Base-by-base conservation (phyloP, 1,140 invertebrate genomes). In the Drosophila funebris region DNA sequence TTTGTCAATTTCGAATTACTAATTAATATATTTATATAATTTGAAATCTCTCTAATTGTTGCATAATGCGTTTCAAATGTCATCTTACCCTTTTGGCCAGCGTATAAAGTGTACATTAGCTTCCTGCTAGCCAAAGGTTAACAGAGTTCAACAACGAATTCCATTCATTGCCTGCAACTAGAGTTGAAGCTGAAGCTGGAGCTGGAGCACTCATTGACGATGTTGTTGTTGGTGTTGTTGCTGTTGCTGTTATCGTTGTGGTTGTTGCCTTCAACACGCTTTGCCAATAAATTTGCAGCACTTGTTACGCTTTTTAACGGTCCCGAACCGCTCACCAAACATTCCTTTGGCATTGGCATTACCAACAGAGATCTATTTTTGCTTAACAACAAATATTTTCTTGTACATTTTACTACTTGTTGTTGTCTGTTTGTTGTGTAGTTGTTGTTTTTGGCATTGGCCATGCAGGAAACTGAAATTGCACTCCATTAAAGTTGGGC, bases 291-390 rank as follows among this genome's bases (percentile, higher is more conserved):
- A 87, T 87, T 87, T 81, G 61, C 82, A 85, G 78, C 83, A 87
- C 83, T 87, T 87, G 83, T 87, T 87, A 79, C 83, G 73, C 70
- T 87, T 78, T 87, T 87, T 83, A 87, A 83, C 83, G 83, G 88
- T 63, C 62, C 58, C 61, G 53, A 52, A 50, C 81, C 81, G 80
- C 81, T 85, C 74, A 85, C 81, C 76, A 64, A 87, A 78, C 82
- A 88, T 87, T 87, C 82, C 82, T 78, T 72, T 39, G 54, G 54
- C 70, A 68, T 75, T 87, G 83, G 78, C 78, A 78, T 83, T 83
- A 72, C 73, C 63, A 33, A 41, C 61, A 73, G 63, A 87, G 83
- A 87, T 87, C 83, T 88, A 87, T 87, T 87, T 87, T 88, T 88
- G 82, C 83, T 50, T 36, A 87, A 87, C 82, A 85, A 88, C 83